phyloP scores from a whole-genome alignment of 1,140 invertebrate species.

The Drosophila tsacasi region DNA sequence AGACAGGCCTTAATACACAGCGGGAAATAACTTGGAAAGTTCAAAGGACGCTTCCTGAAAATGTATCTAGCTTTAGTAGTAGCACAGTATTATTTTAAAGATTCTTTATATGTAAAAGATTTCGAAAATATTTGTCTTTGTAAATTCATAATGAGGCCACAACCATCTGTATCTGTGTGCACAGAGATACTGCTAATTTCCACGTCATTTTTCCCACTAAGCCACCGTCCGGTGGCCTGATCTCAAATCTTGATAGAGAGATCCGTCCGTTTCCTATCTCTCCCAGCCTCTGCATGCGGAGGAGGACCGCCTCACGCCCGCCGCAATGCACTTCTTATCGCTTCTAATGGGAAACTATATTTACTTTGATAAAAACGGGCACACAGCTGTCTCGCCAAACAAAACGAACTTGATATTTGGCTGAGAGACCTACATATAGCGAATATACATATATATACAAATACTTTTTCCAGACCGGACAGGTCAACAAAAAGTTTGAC shows the following conservation, averaged over 20 bases:
- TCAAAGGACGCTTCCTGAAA: background rate
- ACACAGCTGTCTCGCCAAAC: slow-evolving; percentile 33
- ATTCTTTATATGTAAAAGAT: background rate
- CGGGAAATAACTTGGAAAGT: slow-evolving; percentile 4
- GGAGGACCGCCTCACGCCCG: slow-evolving; percentile 12
- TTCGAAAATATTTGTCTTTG: background rate
- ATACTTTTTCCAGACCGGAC: slow-evolving; percentile 41
- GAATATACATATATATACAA: slow-evolving; percentile 9
- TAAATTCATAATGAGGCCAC: background rate
- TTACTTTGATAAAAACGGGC: slow-evolving; percentile 32
- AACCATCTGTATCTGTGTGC: background rate
- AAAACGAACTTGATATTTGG: slow-evolving; percentile 33
- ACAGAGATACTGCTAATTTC: slow-evolving; percentile 5
- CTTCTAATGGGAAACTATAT: slow-evolving; percentile 8
- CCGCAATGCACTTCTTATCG: slow-evolving; percentile 41
- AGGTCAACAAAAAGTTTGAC: slow-evolving; percentile 61
- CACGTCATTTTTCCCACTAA: slow-evolving; percentile 11
- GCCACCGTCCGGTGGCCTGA: slow-evolving; percentile 13
- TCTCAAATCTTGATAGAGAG: slow-evolving; percentile 2
- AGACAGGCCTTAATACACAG: slow-evolving; percentile 14
- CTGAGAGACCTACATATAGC: slow-evolving; percentile 33
- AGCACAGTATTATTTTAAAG: background rate
- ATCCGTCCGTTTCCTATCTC: slow-evolving; percentile 8
- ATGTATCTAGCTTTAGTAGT: background rate
- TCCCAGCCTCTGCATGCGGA: background rate